Evolutionary conservation across 2,888 invertebrate genomes (phyloP).

Genomic region (Troides oblongomaculatus): DNA sequence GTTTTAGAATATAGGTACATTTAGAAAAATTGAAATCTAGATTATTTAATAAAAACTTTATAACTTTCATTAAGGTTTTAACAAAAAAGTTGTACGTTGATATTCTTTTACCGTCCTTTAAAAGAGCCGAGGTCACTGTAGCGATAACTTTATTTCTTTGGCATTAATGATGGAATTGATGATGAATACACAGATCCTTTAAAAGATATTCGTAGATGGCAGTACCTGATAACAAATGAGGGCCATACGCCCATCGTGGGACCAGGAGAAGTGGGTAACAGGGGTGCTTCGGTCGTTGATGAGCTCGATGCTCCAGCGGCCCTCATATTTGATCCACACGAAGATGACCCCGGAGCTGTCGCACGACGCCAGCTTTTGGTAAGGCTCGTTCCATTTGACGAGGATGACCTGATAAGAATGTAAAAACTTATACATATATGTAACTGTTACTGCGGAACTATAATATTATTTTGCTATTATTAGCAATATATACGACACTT

Average conservation of each 20-base stretch:
- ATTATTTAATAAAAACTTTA: too few relatives aligned
- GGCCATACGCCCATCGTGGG: constrained; percentile 98
- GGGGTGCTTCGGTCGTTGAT: constrained; percentile 99
- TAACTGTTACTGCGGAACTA: too few relatives aligned
- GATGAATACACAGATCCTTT: neutral
- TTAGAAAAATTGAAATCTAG: too few relatives aligned
- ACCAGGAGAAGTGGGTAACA: constrained; percentile 99
- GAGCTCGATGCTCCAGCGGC: constrained; percentile 98
- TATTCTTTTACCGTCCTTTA: neutral
- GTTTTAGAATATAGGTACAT: too few relatives aligned
- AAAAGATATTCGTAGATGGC: neutral
- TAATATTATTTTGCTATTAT: too few relatives aligned
- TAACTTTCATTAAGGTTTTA: too few relatives aligned
- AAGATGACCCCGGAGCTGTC: constrained; percentile 99
- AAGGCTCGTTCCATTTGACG: constrained; percentile 99
- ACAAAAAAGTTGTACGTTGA: too few relatives aligned
- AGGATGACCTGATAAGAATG: constrained; percentile 86
- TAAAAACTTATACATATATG: neutral
- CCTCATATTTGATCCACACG: constrained; percentile 99
- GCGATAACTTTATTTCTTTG: neutral
- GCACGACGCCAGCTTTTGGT: constrained; percentile 98
- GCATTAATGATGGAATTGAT: neutral
- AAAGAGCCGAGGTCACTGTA: neutral
- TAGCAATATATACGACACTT: too few relatives aligned
- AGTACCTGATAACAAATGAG: constrained; percentile 96